Conservation (phyloP, 2,797 vertebrate genomes). For the Novumbra hubbsi region DNA sequence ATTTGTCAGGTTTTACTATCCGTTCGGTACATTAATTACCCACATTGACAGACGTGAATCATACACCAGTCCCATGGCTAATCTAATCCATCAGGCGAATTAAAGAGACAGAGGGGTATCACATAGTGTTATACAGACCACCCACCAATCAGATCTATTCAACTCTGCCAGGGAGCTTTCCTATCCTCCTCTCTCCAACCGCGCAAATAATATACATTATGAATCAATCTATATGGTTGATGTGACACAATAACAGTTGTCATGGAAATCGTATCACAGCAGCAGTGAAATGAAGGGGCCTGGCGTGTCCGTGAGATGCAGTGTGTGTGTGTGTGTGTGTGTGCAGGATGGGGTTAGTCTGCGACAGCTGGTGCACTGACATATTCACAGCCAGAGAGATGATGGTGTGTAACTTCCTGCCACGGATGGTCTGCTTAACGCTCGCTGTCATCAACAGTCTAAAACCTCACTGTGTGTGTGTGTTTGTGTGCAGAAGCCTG, state of each 20-base stretch:
- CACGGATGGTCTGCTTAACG: conserved; percentile 42
- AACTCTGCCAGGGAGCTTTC: conserved; percentile 33
- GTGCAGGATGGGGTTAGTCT: conserved; percentile 45
- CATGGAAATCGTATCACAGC: conserved; percentile 46
- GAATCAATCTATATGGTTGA: conserved; percentile 17
- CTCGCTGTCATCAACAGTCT: conserved; percentile 26
- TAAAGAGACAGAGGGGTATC: conserved; percentile 46
- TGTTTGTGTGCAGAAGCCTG: background rate
- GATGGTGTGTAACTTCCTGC: conserved; percentile 60
- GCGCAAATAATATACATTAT: conserved; percentile 41
- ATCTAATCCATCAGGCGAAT: conserved; percentile 72
- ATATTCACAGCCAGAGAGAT: conserved; percentile 64
- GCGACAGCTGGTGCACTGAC: conserved; percentile 70
- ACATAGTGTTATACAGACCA: conserved; percentile 42
- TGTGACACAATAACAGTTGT: background rate
- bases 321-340: conserved; percentile 15
- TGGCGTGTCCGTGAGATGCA: conserved; percentile 13
- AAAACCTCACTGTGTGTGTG: conserved; percentile 11
- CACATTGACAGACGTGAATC: conserved; percentile 24
- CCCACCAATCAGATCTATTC: conserved; percentile 8
- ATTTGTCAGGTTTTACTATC: too few species aligned
- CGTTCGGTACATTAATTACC: too few species aligned
- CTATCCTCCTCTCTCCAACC: conserved; percentile 49
- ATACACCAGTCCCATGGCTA: conserved; percentile 33
- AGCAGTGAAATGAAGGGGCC: conserved; percentile 19